Percentiles rank a stretch among this genome's conserved stretches.
Evolutionary conservation across 2,113 vertebrate species (phyloP).

Genomic region (Nothoprocta perdicaria): DNA sequence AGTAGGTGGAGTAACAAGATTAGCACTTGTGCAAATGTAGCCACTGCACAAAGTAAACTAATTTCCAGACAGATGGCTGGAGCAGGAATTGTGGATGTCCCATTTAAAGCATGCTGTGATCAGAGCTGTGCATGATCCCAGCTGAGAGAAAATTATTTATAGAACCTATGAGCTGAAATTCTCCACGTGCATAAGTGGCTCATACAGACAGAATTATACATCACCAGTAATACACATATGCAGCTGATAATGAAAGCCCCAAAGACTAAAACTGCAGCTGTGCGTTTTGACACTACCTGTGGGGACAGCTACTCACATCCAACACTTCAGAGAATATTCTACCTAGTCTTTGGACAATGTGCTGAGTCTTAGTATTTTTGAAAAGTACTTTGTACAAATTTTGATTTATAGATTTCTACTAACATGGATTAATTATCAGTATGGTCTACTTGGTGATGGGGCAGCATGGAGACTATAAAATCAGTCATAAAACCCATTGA

Average conservation of each 20-base stretch:
- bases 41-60: background rate
- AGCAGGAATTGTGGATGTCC: background rate
- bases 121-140: background rate
- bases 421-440: slow-evolving; percentile 25
- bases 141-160: background rate
- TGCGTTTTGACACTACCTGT: background rate
- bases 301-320: background rate
- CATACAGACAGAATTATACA: background rate
- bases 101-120: background rate
- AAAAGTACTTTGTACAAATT: background rate
- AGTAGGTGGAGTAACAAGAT: background rate
- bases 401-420: background rate
- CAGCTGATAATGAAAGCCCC: background rate
- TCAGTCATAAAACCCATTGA: background rate
- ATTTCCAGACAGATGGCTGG: background rate
- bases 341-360: background rate
- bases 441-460: background rate
- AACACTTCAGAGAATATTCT: background rate
- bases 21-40: background rate
- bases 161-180: background rate
- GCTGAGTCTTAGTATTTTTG: background rate
- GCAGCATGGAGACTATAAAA: background rate
- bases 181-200: rapidly evolving
- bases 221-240: background rate
- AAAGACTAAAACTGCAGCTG: background rate